These are phyloP conservation scores for Sminthurinus signatus DNA, from an alignment of 1,140 invertebrate genomes.

Conservation along the genomic window DNA sequence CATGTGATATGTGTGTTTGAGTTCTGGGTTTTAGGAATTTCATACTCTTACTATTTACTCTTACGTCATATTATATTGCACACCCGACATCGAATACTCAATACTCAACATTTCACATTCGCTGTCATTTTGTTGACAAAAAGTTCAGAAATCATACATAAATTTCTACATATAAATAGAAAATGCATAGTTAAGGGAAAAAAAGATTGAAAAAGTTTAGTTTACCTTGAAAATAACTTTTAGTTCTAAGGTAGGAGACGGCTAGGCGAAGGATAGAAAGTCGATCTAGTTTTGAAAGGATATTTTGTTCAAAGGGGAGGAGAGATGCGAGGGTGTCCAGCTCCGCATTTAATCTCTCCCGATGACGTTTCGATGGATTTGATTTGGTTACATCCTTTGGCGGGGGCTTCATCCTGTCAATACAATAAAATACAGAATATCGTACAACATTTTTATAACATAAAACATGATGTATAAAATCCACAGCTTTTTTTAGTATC, in stretches of 20 bases:
- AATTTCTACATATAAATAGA: background rate
- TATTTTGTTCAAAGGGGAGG: slow-evolving; percentile 96
- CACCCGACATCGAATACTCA: background rate
- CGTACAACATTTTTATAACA: too few species aligned
- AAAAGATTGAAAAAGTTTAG: background rate
- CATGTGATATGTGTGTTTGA: too few species aligned
- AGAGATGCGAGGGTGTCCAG: slow-evolving; percentile 95
- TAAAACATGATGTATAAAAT: too few species aligned
- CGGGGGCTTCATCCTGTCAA: slow-evolving; percentile 88
- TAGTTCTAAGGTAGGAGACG: slow-evolving; percentile 95
- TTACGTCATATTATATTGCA: background rate
- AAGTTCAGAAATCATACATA: background rate
- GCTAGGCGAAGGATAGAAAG: slow-evolving; percentile 94
- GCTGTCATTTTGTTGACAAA: background rate
- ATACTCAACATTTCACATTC: background rate
- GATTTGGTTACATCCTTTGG: slow-evolving; percentile 97
- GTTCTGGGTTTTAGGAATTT: too few species aligned
- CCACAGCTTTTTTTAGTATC: too few species aligned
- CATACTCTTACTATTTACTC: background rate
- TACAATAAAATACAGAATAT: slow-evolving; percentile 44
- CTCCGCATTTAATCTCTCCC: slow-evolving; percentile 95
- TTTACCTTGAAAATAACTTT: slow-evolving; percentile 98
- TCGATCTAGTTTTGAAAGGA: slow-evolving; percentile 95
- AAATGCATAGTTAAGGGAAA: background rate
- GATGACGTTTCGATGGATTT: slow-evolving; percentile 95